Percentiles rank a stretch among this genome's conserved stretches.
These are phyloP conservation scores for Molossus molossus DNA, from an alignment of 2,797 vertebrate species.

Conservation along the genomic window DNA sequence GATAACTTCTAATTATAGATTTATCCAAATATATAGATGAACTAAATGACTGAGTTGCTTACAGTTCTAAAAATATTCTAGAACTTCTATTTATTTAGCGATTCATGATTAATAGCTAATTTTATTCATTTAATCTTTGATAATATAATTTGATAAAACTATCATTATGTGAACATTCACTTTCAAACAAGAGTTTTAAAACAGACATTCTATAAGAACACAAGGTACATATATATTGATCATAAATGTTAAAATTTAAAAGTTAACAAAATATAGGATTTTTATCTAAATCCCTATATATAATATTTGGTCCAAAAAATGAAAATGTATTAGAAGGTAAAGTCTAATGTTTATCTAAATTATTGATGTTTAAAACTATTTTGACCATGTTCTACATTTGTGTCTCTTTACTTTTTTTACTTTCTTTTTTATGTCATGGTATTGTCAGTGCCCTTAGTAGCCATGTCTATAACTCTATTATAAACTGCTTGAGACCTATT, in stretches of 20 bases:
- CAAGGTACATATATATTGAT: neutral
- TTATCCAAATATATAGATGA: neutral
- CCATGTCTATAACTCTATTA: conserved; percentile 62
- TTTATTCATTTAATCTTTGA: conserved; percentile 56
- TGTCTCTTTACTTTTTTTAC: neutral
- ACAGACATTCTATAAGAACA: neutral
- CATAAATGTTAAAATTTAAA: conserved; percentile 47
- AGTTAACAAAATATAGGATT: neutral
- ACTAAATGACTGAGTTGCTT: neutral
- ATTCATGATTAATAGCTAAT: conserved; percentile 42
- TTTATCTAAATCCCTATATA: conserved; percentile 51
- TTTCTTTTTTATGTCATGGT: neutral
- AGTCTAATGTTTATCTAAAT: conserved; percentile 47
- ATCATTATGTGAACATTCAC: conserved; percentile 27
- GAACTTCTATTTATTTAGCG: conserved; percentile 32
- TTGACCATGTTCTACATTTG: conserved; percentile 23
- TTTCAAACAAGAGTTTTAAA: conserved; percentile 35
- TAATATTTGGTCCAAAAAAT: conserved; percentile 37
- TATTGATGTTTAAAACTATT: conserved; percentile 44
- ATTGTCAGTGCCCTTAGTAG: conserved; percentile 39
- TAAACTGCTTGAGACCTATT: conserved; percentile 51
- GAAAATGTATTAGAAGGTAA: conserved; percentile 41
- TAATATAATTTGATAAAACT: conserved; percentile 43
- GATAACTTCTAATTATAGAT: conserved; percentile 26
- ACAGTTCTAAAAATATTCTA: conserved; percentile 38